Conservation (phyloP, 37 sponge, comb jelly and placozoan genomes). For the Oscarella lobularis region DNA sequence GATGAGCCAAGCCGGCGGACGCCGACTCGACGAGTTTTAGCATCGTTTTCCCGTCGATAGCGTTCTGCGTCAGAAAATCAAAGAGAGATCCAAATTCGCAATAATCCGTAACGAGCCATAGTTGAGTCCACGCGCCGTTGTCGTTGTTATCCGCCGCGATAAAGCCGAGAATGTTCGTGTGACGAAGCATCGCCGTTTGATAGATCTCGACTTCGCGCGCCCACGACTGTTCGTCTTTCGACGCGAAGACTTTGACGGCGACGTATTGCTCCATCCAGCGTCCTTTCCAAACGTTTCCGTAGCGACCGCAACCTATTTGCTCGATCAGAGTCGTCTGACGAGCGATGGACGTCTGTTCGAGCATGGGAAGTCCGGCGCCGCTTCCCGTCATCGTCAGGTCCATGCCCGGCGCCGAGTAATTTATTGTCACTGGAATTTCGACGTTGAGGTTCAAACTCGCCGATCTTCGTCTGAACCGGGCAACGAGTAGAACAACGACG, state of each 20-base stretch:
- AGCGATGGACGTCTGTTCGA: neutral
- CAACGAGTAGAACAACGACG: neutral
- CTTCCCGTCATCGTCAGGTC: neutral
- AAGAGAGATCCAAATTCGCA: conserved; percentile 58
- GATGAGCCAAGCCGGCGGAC: conserved; percentile 47
- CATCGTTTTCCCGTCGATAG: neutral
- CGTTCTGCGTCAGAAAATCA: conserved; percentile 29
- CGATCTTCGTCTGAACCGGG: neutral
- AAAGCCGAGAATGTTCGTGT: conserved; percentile 66
- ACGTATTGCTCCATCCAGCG: conserved; percentile 30
- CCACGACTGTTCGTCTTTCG: conserved; percentile 76
- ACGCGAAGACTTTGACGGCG: conserved; percentile 81
- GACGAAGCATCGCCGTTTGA: conserved; percentile 28
- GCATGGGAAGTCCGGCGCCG: neutral
- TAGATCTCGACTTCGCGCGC: conserved; percentile 65
- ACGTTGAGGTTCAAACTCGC: neutral
- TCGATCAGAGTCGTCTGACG: conserved; percentile 5
- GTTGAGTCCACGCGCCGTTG: conserved; percentile 43
- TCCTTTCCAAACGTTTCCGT: conserved; percentile 70
- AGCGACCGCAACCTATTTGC: conserved; percentile 69
- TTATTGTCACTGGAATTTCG: neutral
- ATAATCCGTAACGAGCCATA: conserved; percentile 82
- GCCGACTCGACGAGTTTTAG: conserved; percentile 26
- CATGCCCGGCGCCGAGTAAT: neutral
- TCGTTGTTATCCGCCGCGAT: conserved; percentile 67